Conservation (phyloP, 2,113 vertebrate species). For the Lipotes vexillifer region DNA sequence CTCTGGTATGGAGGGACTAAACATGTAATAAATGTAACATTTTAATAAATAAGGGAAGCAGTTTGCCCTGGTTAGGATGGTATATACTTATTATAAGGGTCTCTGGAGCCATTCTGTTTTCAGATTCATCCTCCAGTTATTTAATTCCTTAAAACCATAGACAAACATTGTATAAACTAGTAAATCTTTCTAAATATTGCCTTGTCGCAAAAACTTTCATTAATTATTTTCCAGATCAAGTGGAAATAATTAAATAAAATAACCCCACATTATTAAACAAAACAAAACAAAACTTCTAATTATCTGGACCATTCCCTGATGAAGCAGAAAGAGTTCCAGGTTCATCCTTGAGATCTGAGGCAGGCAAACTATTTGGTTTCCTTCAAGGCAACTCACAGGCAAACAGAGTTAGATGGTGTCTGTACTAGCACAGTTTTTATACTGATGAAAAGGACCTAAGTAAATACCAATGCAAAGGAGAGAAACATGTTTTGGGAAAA, state of each 20-base stretch:
- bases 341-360: background rate
- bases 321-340: background rate
- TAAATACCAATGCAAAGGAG: background rate
- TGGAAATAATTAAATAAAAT: background rate
- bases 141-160: slow-evolving; percentile 23
- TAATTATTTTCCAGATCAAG: background rate
- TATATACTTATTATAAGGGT: background rate
- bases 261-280: background rate
- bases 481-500: background rate
- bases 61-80: background rate
- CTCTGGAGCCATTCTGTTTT: background rate
- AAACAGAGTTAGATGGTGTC: background rate
- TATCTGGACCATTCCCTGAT: background rate
- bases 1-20: background rate
- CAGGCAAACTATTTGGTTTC: background rate
- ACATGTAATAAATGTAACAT: background rate
- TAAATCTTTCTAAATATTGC: background rate
- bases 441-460: background rate
- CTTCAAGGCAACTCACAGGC: background rate
- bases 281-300: background rate
- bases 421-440: background rate
- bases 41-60: background rate
- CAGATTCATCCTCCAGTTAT: background rate
- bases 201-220: background rate
- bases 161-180: background rate